These are phyloP conservation scores for Leptarthrus brevirostris DNA, from an alignment of 2,888 invertebrate genomes.

Conservation along the genomic window DNA sequence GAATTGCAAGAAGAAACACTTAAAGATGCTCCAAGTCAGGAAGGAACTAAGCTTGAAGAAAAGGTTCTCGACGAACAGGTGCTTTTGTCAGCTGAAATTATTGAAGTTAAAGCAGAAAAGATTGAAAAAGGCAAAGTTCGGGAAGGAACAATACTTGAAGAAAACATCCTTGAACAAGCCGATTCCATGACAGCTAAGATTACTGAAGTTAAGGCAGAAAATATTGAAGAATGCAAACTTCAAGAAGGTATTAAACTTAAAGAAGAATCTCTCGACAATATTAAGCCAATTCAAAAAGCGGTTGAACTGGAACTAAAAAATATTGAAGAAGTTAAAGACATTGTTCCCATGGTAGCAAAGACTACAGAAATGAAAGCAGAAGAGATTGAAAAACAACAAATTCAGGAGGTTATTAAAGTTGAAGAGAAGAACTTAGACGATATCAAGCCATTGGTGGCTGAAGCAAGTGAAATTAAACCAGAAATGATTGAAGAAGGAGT, in stretches of 20 bases:
- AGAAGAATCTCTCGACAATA: too few relatives aligned
- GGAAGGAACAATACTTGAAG: not conserved
- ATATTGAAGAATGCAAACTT: conserved; percentile 9
- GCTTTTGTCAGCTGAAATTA: not conserved
- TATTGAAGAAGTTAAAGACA: conserved; percentile 1
- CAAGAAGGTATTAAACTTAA: too few relatives aligned
- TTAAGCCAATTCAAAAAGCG: too few relatives aligned
- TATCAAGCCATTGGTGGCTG: not conserved
- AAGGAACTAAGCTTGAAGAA: too few relatives aligned
- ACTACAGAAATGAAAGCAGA: not conserved
- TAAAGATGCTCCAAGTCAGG: too few relatives aligned
- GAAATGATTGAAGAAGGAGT: conserved; percentile 36
- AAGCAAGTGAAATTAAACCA: not conserved
- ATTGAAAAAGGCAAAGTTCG: conserved; percentile 1
- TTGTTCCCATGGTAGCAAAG: conserved; percentile 51
- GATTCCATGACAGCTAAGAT: conserved; percentile 40
- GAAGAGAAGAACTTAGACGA: conserved; percentile 45
- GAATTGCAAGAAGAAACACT: too few relatives aligned
- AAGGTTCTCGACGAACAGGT: too few relatives aligned
- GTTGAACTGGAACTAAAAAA: not conserved
- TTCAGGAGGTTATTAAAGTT: too few relatives aligned
- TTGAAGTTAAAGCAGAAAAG: conserved; percentile 20
- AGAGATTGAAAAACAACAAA: conserved; percentile 4
- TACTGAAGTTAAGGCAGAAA: conserved; percentile 19
- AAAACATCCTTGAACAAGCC: conserved; percentile 47